Evolutionary conservation across 2,797 vertebrate species (phyloP).

Genomic region (Menidia menidia): DNA sequence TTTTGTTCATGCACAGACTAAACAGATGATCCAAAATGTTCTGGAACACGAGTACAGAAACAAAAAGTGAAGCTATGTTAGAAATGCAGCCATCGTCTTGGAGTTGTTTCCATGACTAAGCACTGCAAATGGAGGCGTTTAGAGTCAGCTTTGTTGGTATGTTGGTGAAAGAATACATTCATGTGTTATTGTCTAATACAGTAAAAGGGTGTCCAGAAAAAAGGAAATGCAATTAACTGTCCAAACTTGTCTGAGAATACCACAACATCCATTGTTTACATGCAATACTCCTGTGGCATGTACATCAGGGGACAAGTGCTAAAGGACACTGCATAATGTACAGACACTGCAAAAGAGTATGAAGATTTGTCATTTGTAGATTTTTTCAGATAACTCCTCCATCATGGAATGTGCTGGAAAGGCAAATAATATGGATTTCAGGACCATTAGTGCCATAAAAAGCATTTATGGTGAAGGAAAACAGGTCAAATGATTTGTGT

Average conservation of each 20-base stretch:
- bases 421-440: not conserved
- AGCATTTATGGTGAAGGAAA: not conserved
- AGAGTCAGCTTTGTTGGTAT: not conserved
- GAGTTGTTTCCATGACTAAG: not conserved
- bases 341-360: not conserved
- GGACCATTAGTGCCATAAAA: constrained; percentile 5
- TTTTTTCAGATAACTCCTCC: not conserved
- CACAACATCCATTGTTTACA: not conserved
- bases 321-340: not conserved
- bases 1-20: not conserved
- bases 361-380: not conserved
- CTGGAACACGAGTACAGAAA: not conserved
- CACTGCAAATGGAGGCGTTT: not conserved
- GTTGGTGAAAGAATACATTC: not conserved
- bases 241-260: not conserved
- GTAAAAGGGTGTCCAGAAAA: not conserved
- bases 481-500: not conserved
- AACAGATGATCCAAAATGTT: not conserved
- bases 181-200: not conserved
- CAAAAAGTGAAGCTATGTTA: not conserved
- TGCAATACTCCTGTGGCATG: not conserved
- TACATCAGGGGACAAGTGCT: not conserved
- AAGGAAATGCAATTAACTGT: not conserved
- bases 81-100: not conserved
- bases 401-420: not conserved